phyloP scores from a whole-genome alignment of 2,888 invertebrate species.

The Machimus rusticus region DNA sequence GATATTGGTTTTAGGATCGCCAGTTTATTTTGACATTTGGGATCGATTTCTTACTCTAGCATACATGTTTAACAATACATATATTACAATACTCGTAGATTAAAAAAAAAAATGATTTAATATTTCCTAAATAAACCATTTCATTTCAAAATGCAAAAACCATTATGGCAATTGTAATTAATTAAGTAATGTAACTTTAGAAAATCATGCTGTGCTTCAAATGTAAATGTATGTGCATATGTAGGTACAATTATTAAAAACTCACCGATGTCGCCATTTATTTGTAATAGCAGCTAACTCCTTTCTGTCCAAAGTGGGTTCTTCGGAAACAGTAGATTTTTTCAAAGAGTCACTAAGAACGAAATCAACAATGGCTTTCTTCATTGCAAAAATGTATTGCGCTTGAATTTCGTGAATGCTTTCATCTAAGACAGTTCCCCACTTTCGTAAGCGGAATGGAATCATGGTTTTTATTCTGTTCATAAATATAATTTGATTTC shows the following conservation, averaged over 20 bases:
- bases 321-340: conserved; percentile 56
- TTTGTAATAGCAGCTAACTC: conserved; percentile 71
- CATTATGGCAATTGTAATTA: too few relatives aligned
- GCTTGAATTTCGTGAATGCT: conserved; percentile 82
- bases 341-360: conserved; percentile 79
- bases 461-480: conserved; percentile 72
- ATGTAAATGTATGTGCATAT: background rate
- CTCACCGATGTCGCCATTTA: conserved; percentile 69
- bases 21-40: too few relatives aligned
- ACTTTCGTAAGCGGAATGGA: conserved; percentile 70
- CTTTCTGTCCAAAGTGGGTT: conserved; percentile 66
- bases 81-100: too few relatives aligned
- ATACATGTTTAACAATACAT: too few relatives aligned
- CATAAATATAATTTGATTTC: background rate
- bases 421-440: conserved; percentile 67
- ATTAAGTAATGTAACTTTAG: too few relatives aligned
- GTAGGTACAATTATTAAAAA: background rate
- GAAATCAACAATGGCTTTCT: conserved; percentile 92
- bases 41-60: too few relatives aligned
- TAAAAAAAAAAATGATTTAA: too few relatives aligned
- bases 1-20: too few relatives aligned
- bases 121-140: too few relatives aligned
- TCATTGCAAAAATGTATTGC: conserved; percentile 86
- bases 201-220: background rate
- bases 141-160: too few relatives aligned